Conservation (phyloP, 2,888 invertebrate genomes). For the Portevinia maculata region DNA sequence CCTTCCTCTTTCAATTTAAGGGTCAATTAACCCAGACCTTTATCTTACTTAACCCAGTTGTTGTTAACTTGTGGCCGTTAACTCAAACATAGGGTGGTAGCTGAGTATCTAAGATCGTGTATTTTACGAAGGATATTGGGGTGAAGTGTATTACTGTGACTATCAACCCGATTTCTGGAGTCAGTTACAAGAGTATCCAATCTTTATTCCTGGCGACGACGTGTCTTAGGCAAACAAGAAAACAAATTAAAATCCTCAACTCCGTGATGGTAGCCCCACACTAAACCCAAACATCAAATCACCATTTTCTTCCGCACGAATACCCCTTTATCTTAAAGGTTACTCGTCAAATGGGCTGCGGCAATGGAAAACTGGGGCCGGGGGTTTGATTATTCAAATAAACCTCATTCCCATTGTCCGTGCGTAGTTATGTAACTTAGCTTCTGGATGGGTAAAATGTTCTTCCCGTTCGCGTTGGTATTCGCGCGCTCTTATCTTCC, state of each 20-base stretch:
- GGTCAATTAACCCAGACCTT: constrained; percentile 18
- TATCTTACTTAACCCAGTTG: background rate
- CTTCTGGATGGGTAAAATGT: constrained; percentile 52
- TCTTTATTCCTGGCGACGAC: background rate
- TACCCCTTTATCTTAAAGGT: constrained; percentile 63
- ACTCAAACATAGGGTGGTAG: constrained; percentile 16
- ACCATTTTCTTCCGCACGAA: constrained; percentile 69
- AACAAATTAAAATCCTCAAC: constrained; percentile 69
- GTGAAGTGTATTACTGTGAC: constrained; percentile 37
- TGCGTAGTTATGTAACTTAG: constrained; percentile 57
- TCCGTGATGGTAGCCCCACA: constrained; percentile 40
- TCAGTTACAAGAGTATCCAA: constrained; percentile 6
- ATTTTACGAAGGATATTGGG: background rate
- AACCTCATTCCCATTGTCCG: constrained; percentile 71
- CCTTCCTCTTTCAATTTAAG: background rate
- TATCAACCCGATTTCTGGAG: constrained; percentile 11
- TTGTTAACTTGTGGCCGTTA: constrained; percentile 16
- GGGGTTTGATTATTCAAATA: constrained; percentile 67
- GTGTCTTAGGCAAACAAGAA: constrained; percentile 61
- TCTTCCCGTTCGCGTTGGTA: constrained; percentile 38
- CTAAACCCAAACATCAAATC: constrained; percentile 61
- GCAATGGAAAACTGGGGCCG: no score
- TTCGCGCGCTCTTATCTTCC: constrained; percentile 53
- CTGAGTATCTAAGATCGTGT: background rate
- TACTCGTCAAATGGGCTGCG: constrained; percentile 1